Evolutionary conservation across 2,113 vertebrate genomes (phyloP).

Genomic region (Pollachius pollachius): DNA sequence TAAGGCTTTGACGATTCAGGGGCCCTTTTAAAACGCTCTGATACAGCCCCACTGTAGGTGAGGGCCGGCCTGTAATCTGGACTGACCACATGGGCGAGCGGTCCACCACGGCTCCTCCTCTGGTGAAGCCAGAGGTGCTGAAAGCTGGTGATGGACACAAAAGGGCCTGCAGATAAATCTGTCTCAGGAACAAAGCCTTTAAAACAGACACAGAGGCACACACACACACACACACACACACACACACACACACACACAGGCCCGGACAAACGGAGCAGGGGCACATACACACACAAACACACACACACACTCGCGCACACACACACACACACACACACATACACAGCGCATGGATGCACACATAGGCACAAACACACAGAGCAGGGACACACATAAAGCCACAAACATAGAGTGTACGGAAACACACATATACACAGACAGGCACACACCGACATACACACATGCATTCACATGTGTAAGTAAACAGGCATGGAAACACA

Average conservation of each 20-base stretch:
- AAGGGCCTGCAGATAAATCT: slow-evolving; percentile 69
- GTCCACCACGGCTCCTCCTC: slow-evolving; percentile 37
- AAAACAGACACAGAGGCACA: slow-evolving; percentile 25
- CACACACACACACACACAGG: slow-evolving; percentile 1
- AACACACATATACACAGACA: slow-evolving; percentile 6
- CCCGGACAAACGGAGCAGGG: background rate
- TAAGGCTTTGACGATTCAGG: slow-evolving; percentile 28
- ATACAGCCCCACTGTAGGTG: slow-evolving; percentile 56
- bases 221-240: slow-evolving; percentile 5
- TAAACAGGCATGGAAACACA: background rate
- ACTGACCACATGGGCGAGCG: slow-evolving; percentile 59
- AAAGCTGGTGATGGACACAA: slow-evolving; percentile 51
- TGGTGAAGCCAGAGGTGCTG: slow-evolving; percentile 49
- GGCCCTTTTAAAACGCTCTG: slow-evolving; percentile 43
- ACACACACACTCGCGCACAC: slow-evolving; percentile 4
- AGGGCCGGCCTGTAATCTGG: slow-evolving; percentile 65
- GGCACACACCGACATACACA: too few species aligned
- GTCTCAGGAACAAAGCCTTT: slow-evolving; percentile 49
- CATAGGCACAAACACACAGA: slow-evolving; percentile 4
- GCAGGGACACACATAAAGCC: background rate
- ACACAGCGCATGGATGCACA: background rate
- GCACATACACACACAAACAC: background rate
- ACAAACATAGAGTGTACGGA: background rate
- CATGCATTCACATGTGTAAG: too few species aligned
- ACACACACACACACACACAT: background rate